Percentiles rank a stretch among this genome's conserved stretches.
phyloP scores from a whole-genome alignment of 2,797 vertebrate genomes.

The Chaunax sp. region DNA sequence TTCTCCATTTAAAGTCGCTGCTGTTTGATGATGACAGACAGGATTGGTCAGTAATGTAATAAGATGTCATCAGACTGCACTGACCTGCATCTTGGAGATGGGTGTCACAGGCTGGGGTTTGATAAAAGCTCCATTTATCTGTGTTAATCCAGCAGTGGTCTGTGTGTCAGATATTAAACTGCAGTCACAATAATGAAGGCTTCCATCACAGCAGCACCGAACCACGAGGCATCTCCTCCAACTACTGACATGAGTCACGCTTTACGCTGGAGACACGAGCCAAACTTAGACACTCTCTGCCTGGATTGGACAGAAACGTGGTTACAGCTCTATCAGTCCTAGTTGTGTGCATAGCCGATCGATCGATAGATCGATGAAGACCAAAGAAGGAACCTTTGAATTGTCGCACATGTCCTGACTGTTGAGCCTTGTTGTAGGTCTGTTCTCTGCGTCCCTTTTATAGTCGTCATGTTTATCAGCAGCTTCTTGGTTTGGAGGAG shows the following conservation, averaged over 20 bases:
- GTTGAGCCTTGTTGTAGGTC: too few relatives aligned
- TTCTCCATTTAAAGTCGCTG: not conserved
- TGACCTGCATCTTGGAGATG: constrained; percentile 9
- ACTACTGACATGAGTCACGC: constrained; percentile 60
- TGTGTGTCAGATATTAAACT: constrained; percentile 38
- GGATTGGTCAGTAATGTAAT: constrained; percentile 3
- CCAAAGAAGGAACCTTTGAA: too few relatives aligned
- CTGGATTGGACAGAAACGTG: constrained; percentile 52
- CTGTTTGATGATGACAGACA: not conserved
- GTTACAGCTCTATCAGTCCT: constrained; percentile 60
- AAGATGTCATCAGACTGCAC: constrained; percentile 14
- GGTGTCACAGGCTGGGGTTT: constrained; percentile 8
- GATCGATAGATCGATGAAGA: too few relatives aligned
- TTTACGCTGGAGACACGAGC: constrained; percentile 49
- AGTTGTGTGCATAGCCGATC: constrained; percentile 51
- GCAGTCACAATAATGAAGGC: constrained; percentile 49
- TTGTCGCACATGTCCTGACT: too few relatives aligned
- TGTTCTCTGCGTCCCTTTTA: too few relatives aligned
- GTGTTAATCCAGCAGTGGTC: not conserved
- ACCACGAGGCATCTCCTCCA: constrained; percentile 43
- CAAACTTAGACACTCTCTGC: constrained; percentile 65
- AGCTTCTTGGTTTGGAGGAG: too few relatives aligned
- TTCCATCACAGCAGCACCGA: constrained; percentile 55
- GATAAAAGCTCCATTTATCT: constrained; percentile 29
- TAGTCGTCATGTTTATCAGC: too few relatives aligned